Evolutionary conservation across 2,888 invertebrate genomes (phyloP).

Genomic region (Nemoura dubitans): DNA sequence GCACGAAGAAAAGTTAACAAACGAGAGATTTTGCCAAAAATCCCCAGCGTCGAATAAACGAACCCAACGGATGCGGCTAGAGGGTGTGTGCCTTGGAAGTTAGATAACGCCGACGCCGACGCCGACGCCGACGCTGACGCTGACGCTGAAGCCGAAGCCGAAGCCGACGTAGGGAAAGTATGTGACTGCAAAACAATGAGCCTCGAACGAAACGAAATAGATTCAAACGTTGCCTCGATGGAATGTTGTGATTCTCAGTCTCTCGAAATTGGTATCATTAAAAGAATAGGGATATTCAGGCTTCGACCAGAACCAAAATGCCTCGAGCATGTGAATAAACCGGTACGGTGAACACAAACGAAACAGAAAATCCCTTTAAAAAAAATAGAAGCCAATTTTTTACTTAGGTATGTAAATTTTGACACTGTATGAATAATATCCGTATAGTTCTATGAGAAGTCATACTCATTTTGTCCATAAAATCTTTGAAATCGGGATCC

Average conservation of each 20-base stretch:
- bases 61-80: slow-evolving; percentile 16
- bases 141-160: no score
- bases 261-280: not conserved
- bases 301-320: not conserved
- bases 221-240: not conserved
- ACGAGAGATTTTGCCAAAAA: slow-evolving; percentile 26
- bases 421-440: not conserved
- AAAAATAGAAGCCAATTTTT: not conserved
- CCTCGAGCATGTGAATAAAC: not conserved
- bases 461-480: not conserved
- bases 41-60: slow-evolving; percentile 26
- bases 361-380: not conserved
- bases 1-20: slow-evolving; percentile 25
- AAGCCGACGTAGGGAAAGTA: not conserved
- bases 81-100: not conserved
- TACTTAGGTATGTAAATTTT: not conserved
- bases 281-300: not conserved
- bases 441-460: not conserved
- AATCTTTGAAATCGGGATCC: not conserved
- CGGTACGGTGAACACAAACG: not conserved
- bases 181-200: not conserved
- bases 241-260: not conserved
- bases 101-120: slow-evolving; percentile 8
- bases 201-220: not conserved
- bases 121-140: slow-evolving; percentile 21